Evolutionary conservation across 2,888 invertebrate genomes (phyloP).

Genomic region (Terebella lapidaria): DNA sequence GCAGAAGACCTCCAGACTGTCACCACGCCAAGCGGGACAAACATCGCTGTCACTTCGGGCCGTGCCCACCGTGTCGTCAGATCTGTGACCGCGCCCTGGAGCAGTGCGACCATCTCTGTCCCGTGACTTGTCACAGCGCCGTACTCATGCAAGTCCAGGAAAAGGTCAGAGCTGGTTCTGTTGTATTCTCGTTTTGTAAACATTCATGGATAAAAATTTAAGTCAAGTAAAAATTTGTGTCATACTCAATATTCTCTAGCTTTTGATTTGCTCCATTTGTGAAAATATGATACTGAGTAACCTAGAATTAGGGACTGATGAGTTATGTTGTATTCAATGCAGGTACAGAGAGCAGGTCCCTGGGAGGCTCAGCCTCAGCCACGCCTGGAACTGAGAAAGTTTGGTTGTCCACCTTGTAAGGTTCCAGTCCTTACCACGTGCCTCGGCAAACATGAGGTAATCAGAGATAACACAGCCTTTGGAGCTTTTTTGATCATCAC

Average conservation of each 20-base stretch:
- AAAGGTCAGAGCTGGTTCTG: constrained; percentile 29
- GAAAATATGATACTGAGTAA: too few species aligned
- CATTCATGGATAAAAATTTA: too few species aligned
- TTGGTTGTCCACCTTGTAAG: constrained; percentile 56
- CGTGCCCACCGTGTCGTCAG: constrained; percentile 69
- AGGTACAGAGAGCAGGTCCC: constrained; percentile 44
- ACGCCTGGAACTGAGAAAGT: constrained; percentile 42
- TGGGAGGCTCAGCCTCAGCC: constrained; percentile 52
- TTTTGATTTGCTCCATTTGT: too few species aligned
- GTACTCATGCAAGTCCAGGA: constrained; percentile 37
- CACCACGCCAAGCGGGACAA: constrained; percentile 72
- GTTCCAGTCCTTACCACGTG: constrained; percentile 61
- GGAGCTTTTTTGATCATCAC: too few species aligned
- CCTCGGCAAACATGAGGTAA: constrained; percentile 53
- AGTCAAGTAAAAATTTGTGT: too few species aligned
- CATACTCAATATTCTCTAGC: too few species aligned
- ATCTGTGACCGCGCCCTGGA: constrained; percentile 59
- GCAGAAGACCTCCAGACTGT: constrained; percentile 71
- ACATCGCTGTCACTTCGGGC: constrained; percentile 63
- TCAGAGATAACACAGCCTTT: background rate
- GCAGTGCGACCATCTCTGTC: constrained; percentile 43
- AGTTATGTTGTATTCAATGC: too few species aligned
- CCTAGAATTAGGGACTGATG: too few species aligned
- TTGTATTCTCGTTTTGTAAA: too few species aligned
- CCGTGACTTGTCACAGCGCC: constrained; percentile 42